phyloP scores from a whole-genome alignment of 2,797 vertebrate species.

The Phoxinus dragarum region DNA sequence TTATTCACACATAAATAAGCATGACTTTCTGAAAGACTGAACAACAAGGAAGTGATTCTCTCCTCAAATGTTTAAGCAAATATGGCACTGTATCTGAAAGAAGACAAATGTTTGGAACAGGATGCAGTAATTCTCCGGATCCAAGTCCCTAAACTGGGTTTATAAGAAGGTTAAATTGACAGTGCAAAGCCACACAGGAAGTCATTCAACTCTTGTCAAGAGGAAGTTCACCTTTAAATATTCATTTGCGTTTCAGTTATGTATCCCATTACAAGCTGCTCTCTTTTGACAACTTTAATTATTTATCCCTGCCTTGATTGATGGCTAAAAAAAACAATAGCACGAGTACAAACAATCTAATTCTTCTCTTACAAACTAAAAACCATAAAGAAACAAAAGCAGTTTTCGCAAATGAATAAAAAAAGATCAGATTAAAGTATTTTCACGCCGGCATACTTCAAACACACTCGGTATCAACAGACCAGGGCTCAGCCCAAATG shows the following conservation, averaged over 20 bases:
- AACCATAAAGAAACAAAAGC: slow-evolving; percentile 62
- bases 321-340: slow-evolving; percentile 56
- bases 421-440: slow-evolving; percentile 55
- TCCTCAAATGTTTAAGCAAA: slow-evolving; percentile 28
- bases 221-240: slow-evolving; percentile 75
- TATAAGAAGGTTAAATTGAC: slow-evolving; percentile 50
- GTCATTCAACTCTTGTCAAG: slow-evolving; percentile 69
- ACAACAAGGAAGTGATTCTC: slow-evolving; percentile 25
- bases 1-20: slow-evolving; percentile 51
- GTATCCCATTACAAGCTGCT: slow-evolving; percentile 73
- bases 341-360: slow-evolving; percentile 63
- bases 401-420: slow-evolving; percentile 61
- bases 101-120: slow-evolving; percentile 15
- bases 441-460: slow-evolving; percentile 60
- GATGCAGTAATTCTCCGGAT: slow-evolving; percentile 27
- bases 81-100: slow-evolving; percentile 11
- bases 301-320: slow-evolving; percentile 72
- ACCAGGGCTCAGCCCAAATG: slow-evolving; percentile 65
- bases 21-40: slow-evolving; percentile 24
- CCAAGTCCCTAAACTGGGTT: slow-evolving; percentile 38
- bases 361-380: slow-evolving; percentile 63
- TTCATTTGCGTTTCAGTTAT: slow-evolving; percentile 73
- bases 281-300: slow-evolving; percentile 76
- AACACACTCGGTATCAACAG: slow-evolving; percentile 59
- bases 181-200: slow-evolving; percentile 56